Conservation (phyloP, 1,140 invertebrate species). For the Schlechtendalia chinensis region DNA sequence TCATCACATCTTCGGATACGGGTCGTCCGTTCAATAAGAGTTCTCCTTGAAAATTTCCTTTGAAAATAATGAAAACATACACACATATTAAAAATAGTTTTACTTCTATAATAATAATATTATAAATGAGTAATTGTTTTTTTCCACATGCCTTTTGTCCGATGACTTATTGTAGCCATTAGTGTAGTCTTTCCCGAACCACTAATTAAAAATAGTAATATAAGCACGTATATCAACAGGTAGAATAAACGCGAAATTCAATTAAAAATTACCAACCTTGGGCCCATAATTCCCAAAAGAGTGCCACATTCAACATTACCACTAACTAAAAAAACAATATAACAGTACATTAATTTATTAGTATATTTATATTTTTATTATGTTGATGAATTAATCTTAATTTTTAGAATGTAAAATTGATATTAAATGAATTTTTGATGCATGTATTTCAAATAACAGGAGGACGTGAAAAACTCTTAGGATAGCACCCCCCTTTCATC, state of each 20-base stretch:
- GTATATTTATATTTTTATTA: too few relatives aligned
- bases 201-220: constrained; percentile 56
- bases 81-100: too few relatives aligned
- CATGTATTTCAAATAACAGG: too few relatives aligned
- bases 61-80: not conserved
- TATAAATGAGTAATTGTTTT: too few relatives aligned
- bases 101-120: too few relatives aligned
- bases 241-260: constrained; percentile 20
- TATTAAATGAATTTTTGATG: too few relatives aligned
- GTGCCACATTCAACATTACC: constrained; percentile 56
- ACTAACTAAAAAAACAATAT: constrained; percentile 54
- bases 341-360: too few relatives aligned
- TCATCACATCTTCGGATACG: constrained; percentile 64
- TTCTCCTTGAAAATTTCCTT: constrained; percentile 62
- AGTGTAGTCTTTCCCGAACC: constrained; percentile 72
- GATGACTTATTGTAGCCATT: constrained; percentile 67
- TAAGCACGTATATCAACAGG: not conserved
- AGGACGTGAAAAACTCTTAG: too few relatives aligned
- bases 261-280: constrained; percentile 56
- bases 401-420: too few relatives aligned
- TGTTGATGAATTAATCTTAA: too few relatives aligned
- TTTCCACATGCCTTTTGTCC: constrained; percentile 60
- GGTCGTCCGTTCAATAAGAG: constrained; percentile 67
- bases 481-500: too few relatives aligned
- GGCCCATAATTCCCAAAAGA: constrained; percentile 58